Conservation (phyloP, 1,140 invertebrate species). For the Hetaerina americana region DNA sequence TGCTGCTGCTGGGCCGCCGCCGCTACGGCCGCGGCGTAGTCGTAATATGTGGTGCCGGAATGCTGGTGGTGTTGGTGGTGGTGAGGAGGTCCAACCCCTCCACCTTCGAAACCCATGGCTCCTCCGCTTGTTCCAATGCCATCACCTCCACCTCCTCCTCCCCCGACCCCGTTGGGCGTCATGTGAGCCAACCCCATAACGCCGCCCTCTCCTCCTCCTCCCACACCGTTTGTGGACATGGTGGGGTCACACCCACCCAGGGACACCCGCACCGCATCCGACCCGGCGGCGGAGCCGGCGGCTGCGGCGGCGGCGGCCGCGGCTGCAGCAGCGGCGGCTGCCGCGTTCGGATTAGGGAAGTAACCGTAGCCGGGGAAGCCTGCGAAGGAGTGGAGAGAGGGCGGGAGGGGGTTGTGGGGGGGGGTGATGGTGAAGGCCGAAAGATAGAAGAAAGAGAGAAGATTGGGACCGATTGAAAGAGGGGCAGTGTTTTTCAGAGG, state of each 20-base stretch:
- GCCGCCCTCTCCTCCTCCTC: not conserved
- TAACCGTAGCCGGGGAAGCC: slow-evolving; percentile 29
- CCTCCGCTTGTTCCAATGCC: too few relatives aligned
- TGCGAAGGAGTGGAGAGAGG: slow-evolving; percentile 15
- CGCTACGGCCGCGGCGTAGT: not conserved
- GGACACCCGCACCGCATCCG: slow-evolving; percentile 3
- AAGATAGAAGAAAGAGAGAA: not conserved
- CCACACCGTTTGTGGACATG: not conserved
- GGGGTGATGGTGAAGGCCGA: not conserved
- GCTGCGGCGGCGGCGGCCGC: slow-evolving; percentile 19
- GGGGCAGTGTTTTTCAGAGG: not conserved
- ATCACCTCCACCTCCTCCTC: not conserved
- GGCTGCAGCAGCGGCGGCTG: slow-evolving; percentile 17
- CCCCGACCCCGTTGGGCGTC: not conserved
- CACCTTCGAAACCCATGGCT: not conserved
- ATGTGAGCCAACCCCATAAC: not conserved
- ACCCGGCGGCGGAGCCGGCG: slow-evolving; percentile 17
- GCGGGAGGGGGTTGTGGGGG: too few relatives aligned
- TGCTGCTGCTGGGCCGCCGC: not conserved
- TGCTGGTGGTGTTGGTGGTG: slow-evolving; percentile 6
- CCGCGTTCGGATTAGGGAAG: slow-evolving; percentile 24
- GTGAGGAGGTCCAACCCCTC: slow-evolving; percentile 5
- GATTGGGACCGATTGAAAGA: not conserved
- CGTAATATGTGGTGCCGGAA: not conserved
- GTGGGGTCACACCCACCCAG: slow-evolving; percentile 14